Base-by-base conservation (phyloP, 1,140 invertebrate genomes). In the Linepithema humile region DNA sequence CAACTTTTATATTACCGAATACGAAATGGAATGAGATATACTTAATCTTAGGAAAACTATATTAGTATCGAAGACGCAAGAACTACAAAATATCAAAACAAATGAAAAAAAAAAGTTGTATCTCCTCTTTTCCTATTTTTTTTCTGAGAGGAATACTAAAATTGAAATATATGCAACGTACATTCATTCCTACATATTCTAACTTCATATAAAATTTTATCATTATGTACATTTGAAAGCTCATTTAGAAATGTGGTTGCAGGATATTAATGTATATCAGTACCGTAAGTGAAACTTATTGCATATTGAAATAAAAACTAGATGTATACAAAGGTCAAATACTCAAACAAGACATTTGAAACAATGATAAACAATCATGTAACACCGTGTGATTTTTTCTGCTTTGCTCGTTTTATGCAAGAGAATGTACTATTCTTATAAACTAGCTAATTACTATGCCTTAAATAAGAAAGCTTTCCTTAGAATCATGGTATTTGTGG, bases 361-460 rank as follows among this genome's bases (percentile, higher is more conserved):
- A n/a, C 20, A 53, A 12, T 62, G 5, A 62, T 23, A 2, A 53
- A 29, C 59, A 10, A 29, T 40, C 15, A 59, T 17, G 12, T 35
- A 65, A 65, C 26, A 12, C 2, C 29, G 50, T 53, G 38, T 43
- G 20, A 57, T 57, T 62, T 12, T 20, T 62, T 26, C 40, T 23
- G n/a, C 7, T 74, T 5, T 60, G 57, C 1, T 50, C 17, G 15
- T 4, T 85, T 55, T 78, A 90, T 90, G 89, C 85, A 90, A 90
- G 87, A 89, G 86, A 90, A 90, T 90, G 90, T 90, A 87, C 87
- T 80, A 62, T 78, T 38, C 5, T 75, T 86, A 32, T 45, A 60
- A 83, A 45, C 62, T 48, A 64, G 32, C 60, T 83, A 85, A 35
- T 86, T 35, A 38, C 62, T 80, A 70, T 85, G 74, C 50, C 60